Percentiles rank a stretch among this genome's conserved stretches.
These are phyloP conservation scores for Corythaeola cristata DNA, from an alignment of 2,113 vertebrate species.

Conservation along the genomic window DNA sequence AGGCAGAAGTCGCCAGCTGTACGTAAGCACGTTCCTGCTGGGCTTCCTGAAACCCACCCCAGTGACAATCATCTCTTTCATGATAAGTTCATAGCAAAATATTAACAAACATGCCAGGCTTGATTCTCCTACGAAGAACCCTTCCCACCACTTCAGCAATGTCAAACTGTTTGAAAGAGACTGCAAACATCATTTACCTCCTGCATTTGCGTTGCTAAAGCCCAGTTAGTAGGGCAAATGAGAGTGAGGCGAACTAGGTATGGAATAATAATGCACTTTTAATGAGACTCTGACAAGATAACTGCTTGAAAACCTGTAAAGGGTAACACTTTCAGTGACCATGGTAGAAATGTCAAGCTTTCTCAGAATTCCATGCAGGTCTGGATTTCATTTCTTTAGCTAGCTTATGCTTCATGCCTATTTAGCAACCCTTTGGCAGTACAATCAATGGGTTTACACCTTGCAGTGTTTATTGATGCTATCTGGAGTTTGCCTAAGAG, in stretches of 20 bases:
- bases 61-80: background rate
- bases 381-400: background rate
- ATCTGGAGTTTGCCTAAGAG: background rate
- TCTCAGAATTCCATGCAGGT: background rate
- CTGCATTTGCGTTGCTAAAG: background rate
- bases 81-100: background rate
- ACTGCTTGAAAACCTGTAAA: background rate
- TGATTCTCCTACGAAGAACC: background rate
- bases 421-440: background rate
- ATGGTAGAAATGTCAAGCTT: background rate
- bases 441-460: background rate
- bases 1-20: background rate
- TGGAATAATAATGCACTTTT: background rate
- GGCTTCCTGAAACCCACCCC: background rate
- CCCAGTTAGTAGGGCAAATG: background rate
- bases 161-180: background rate
- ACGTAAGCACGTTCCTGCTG: background rate
- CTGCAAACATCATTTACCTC: background rate
- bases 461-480: background rate
- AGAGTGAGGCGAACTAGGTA: background rate
- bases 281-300: background rate
- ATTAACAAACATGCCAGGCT: background rate
- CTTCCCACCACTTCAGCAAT: background rate
- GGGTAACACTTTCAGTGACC: background rate
- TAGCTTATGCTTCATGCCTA: background rate